Conservation (phyloP, 2,888 invertebrate genomes). For the Metellina segmentata region DNA sequence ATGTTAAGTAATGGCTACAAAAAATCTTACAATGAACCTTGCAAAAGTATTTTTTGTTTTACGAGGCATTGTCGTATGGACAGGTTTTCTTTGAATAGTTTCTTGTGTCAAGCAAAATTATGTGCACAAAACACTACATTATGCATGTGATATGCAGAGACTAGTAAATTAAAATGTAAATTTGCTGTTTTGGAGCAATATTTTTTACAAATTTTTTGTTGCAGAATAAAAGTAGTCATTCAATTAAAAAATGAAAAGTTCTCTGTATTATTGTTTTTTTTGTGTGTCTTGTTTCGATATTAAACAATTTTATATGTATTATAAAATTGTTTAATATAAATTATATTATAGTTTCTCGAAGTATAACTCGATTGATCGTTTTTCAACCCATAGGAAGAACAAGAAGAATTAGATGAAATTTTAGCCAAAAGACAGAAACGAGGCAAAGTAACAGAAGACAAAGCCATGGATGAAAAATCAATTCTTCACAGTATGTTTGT, state of each 20-base stretch:
- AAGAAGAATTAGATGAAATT: constrained; percentile 96
- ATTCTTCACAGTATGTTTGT: constrained; percentile 86
- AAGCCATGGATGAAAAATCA: constrained; percentile 96
- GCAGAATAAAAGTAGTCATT: neutral
- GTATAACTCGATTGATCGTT: too few relatives aligned
- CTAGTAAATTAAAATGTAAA: neutral
- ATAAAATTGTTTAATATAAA: neutral
- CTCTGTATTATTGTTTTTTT: neutral
- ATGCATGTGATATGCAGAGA: too few relatives aligned
- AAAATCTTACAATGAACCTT: too few relatives aligned
- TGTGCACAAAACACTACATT: too few relatives aligned
- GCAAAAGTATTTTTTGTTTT: too few relatives aligned
- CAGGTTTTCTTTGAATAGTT: too few relatives aligned
- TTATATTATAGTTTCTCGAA: neutral
- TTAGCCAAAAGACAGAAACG: constrained; percentile 94
- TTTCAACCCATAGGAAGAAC: constrained; percentile 86
- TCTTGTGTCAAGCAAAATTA: too few relatives aligned
- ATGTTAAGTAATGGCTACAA: too few relatives aligned
- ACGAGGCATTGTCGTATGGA: too few relatives aligned
- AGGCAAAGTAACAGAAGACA: constrained; percentile 89
- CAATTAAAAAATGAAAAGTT: too few relatives aligned
- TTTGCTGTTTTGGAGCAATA: neutral
- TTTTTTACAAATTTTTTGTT: too few relatives aligned
- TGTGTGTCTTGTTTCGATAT: neutral
- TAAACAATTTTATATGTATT: neutral